Base-by-base conservation (phyloP, 2,888 invertebrate species). In the Tenthredo scrophulariae region DNA sequence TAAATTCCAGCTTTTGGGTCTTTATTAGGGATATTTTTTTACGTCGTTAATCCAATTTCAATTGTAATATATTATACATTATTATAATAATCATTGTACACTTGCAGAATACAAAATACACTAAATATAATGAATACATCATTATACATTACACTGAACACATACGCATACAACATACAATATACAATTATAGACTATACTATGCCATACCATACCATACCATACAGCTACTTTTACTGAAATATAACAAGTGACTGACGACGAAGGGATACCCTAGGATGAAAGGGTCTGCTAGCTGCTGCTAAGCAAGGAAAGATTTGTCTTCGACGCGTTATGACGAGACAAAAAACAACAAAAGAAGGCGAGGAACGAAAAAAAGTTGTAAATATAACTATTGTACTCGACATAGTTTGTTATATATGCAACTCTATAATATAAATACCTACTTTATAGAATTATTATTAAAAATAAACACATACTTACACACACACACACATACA, bases 331-430 rank as follows among this genome's bases (percentile, higher is more conserved):
- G 89, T 90, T 90, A 89, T 88, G 89, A 90, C 89, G 91, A 89
- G 88, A 89, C 88, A 87, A 87, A 84, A 85, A 87, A 88, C 22
- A 9, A 5, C 22, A 9, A 9, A 22, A 22, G 1, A 26, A 26
- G 13, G 13, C 13, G 10, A 43, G 13, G 9, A 43, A 46, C 13
- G 46, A 88, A 89, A 90, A 87, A 87, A 88, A 89, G 88, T 89
- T 93, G 93, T 93, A 93, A 90, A 93, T 93, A 93, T 90, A 88
- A 89, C 89, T 89, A 86, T 90, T 90, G 90, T 75, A 90, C 88
- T 91, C 90, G 88, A 90, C 86, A 90, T 93, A 92, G 92, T 92
- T 93, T 93, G 91, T 92, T 92, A 92, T 91, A 7, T n/a, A 91
- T 89, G 89, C 91, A 91, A 91, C 89, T 92, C 91, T 91, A 92